phyloP scores from a whole-genome alignment of 2,113 vertebrate species.

The Procavia capensis region DNA sequence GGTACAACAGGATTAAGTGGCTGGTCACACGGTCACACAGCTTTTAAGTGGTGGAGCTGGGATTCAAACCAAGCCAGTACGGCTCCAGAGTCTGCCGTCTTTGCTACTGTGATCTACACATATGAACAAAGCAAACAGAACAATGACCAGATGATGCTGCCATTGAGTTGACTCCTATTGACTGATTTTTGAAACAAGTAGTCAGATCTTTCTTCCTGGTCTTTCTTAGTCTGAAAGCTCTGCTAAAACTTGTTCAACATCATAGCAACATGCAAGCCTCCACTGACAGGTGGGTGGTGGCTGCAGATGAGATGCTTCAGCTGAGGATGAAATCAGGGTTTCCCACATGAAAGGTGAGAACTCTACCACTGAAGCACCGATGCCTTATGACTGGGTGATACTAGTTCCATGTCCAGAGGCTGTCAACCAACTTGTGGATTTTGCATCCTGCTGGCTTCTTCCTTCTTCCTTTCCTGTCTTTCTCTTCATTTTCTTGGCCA shows the following conservation, averaged over 20 bases:
- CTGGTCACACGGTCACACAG: not conserved
- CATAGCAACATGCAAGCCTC: not conserved
- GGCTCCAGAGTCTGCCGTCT: not conserved
- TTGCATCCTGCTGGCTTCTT: not conserved
- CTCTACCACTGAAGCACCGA: not conserved
- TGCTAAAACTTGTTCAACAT: not conserved
- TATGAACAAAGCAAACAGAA: not conserved
- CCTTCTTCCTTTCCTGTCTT: not conserved
- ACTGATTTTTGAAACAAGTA: not conserved
- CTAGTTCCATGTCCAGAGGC: not conserved
- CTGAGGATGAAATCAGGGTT: not conserved
- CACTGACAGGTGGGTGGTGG: not conserved
- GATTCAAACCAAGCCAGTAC: not conserved
- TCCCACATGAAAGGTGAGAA: not conserved
- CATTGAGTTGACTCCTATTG: not conserved
- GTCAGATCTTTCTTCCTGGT: not conserved
- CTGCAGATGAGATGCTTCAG: not conserved
- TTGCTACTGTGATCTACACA: not conserved
- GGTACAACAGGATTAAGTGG: not conserved
- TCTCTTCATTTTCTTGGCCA: not conserved
- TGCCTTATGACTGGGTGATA: not conserved
- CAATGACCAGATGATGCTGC: not conserved
- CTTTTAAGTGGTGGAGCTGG: not conserved
- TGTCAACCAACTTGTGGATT: not conserved
- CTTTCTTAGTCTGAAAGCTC: not conserved